Evolutionary conservation across 2,797 vertebrate genomes (phyloP).

Genomic region (Galagoides demidoff): DNA sequence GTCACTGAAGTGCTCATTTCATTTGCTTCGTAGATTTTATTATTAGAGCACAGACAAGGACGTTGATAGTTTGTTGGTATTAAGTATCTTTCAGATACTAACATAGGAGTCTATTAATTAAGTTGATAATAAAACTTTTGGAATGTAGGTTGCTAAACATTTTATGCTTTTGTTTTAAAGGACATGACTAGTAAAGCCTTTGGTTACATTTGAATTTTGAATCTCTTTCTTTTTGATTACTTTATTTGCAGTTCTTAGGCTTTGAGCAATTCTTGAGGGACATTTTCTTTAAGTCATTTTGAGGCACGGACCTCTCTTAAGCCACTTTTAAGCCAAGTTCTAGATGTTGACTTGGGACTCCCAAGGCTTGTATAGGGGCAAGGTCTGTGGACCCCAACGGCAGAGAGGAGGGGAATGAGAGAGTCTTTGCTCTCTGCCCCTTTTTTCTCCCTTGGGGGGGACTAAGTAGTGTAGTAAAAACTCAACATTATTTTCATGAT

Average conservation of each 20-base stretch:
- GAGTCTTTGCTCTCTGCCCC: not conserved
- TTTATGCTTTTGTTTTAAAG: constrained; percentile 79
- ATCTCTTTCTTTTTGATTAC: not conserved
- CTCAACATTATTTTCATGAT: not conserved
- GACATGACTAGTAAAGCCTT: constrained; percentile 64
- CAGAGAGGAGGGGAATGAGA: not conserved
- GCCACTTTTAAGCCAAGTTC: not conserved
- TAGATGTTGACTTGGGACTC: not conserved
- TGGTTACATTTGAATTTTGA: constrained; percentile 33
- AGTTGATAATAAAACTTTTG: constrained; percentile 91
- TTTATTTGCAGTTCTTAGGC: not conserved
- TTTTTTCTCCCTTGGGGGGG: not conserved
- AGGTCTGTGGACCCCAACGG: not conserved
- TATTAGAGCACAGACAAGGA: constrained; percentile 85
- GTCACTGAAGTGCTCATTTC: constrained; percentile 84
- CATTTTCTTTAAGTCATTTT: constrained; percentile 44
- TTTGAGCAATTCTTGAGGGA: not conserved
- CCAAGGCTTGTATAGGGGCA: not conserved
- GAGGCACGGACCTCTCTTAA: not conserved
- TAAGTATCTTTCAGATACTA: constrained; percentile 95
- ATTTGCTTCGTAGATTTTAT: constrained; percentile 85
- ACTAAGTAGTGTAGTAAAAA: not conserved
- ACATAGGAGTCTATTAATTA: constrained; percentile 92
- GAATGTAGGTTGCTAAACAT: constrained; percentile 79
- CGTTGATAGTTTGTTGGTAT: constrained; percentile 92